A percentile compares a stretch with the other conserved stretches of the same genome.
These are phyloP conservation scores for Plutella xylostella DNA, from an alignment of 2,888 invertebrate species.

Conservation along the genomic window DNA sequence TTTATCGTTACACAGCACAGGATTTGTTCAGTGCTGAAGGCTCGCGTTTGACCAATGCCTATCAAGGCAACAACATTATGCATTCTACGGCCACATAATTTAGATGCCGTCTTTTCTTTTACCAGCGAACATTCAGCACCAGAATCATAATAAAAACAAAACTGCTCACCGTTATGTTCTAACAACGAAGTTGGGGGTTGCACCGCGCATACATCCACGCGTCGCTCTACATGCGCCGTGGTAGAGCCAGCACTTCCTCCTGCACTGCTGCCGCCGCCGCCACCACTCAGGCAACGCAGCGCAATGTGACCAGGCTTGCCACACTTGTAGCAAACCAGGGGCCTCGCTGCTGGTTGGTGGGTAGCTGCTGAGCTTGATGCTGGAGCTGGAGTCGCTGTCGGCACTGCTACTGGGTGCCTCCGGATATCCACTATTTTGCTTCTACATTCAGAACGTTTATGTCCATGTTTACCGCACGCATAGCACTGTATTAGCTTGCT, in stretches of 20 bases:
- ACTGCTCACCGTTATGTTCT: conserved; percentile 7
- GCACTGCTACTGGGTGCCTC: no score
- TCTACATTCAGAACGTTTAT: not conserved
- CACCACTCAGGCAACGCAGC: not conserved
- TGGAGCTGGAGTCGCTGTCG: not conserved
- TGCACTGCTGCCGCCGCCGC: not conserved
- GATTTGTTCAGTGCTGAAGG: conserved; percentile 13
- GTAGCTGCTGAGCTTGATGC: not conserved
- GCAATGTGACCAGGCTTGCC: not conserved
- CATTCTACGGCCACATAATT: conserved; percentile 8
- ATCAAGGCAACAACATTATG: conserved; percentile 8
- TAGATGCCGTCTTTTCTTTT: conserved; percentile 6
- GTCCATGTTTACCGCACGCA: not conserved
- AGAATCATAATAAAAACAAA: conserved; percentile 11
- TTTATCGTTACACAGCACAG: conserved; percentile 7
- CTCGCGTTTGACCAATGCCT: conserved; percentile 8
- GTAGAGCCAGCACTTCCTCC: not conserved
- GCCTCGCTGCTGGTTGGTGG: not conserved
- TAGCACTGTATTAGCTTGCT: not conserved
- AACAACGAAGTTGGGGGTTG: conserved; percentile 3
- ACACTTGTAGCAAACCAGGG: not conserved
- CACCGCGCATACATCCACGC: conserved; percentile 5
- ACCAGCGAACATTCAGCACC: conserved; percentile 13
- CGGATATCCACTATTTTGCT: no score
- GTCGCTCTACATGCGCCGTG: not conserved